Evolutionary conservation across 2,797 vertebrate species (phyloP), one percentile per base, ranked within the genome.

Genomic region (Sciaenops ocellatus): DNA sequence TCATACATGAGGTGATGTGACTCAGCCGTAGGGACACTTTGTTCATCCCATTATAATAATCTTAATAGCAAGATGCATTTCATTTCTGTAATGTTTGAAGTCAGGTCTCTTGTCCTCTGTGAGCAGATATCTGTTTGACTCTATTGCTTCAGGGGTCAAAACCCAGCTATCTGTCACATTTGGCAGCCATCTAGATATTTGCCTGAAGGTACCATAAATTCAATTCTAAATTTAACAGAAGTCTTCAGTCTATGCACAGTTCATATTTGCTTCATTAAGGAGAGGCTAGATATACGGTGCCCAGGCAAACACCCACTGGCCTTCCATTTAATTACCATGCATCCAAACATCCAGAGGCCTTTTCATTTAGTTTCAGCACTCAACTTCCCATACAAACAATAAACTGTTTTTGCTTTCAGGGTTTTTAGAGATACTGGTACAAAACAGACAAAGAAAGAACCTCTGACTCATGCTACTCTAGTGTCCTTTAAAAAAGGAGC

Each of bases 131-230:
- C 81, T 80, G 80, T 82, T 81, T 89, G 76, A 87, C 79, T 86
- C 66, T 76, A 69, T 85, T 22, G 38, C 83, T 85, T 78, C 82
- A 82, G 83, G 89, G 87, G 85, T 91, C 87, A 91, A 79, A 89
- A 69, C 69, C 18, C 17, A 17, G 66, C 84, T 76, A 89, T 88
- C 80, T 82, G 75, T 90, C 86, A 90, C 78, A 87, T 87, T 86
- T 87, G 88, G 65, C 85, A 83, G 74, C 75, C 80, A 78, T 88
- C 77, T 78, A 80, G 87, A 88, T 79, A 79, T 30, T 52, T 15
- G 74, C 85, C 87, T 20, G 42, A 86, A 85, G 80, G 73, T 46
- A 18, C 28, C 56, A 85, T 85, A 44, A 83, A 89, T 86, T 84
- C 42, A 87, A 47, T 74, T 86, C 79, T 76, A 85, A 79, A 86